Evolutionary conservation across 2,797 vertebrate genomes (phyloP).

Genomic region (Phoeniculus purpureus): DNA sequence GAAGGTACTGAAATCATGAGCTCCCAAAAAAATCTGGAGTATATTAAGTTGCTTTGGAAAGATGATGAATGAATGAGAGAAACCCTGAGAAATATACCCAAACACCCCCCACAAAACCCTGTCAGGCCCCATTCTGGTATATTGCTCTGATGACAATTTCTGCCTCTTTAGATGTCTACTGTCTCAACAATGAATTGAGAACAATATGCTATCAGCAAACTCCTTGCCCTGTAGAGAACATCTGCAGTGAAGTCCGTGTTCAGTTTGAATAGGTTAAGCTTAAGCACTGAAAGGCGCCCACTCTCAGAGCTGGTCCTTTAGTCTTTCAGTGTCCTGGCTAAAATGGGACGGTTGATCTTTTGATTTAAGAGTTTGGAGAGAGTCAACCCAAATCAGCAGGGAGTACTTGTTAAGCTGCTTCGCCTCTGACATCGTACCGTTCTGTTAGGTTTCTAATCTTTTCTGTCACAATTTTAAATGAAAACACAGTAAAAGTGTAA

Average conservation of each 20-base stretch:
- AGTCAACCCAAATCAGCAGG: not conserved
- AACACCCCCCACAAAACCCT: not conserved
- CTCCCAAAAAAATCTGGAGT: conserved; percentile 10
- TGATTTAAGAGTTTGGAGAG: not conserved
- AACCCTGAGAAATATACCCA: conserved; percentile 32
- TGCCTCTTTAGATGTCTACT: not conserved
- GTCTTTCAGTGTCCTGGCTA: not conserved
- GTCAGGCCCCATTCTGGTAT: conserved; percentile 28
- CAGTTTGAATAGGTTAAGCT: not conserved
- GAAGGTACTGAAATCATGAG: not conserved
- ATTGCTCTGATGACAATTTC: not conserved
- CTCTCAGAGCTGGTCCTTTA: not conserved
- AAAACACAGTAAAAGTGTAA: not conserved
- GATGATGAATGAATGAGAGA: conserved; percentile 56
- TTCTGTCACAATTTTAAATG: conserved; percentile 9
- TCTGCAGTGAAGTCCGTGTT: not conserved
- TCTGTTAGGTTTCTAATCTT: not conserved
- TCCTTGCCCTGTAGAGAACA: not conserved
- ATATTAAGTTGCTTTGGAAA: conserved; percentile 65
- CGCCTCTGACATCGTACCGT: not conserved
- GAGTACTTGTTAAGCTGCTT: conserved; percentile 25
- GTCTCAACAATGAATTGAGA: not conserved
- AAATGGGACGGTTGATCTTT: not conserved
- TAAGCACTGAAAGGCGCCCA: not conserved
- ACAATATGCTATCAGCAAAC: not conserved